phyloP scores from a whole-genome alignment of 2,888 invertebrate species.

The Salticus scenicus region DNA sequence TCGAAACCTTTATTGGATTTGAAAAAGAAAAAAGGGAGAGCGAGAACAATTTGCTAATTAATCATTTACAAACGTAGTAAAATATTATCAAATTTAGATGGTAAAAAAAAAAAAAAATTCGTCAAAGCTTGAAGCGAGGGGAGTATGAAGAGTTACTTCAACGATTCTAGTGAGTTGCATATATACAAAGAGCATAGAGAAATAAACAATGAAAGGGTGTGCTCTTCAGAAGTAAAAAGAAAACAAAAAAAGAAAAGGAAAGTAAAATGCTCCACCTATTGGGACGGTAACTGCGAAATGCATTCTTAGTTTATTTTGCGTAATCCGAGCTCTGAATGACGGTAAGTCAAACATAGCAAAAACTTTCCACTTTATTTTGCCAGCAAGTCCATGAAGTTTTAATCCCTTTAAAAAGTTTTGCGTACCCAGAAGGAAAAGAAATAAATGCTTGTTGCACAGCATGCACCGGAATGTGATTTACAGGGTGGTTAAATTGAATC shows the following conservation, averaged over 20 bases:
- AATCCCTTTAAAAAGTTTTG: neutral
- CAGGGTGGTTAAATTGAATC: neutral
- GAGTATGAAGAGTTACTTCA: no score
- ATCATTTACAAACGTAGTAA: no score
- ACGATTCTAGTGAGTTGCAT: no score
- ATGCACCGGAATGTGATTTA: neutral
- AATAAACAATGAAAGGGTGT: slow-evolving; percentile 36
- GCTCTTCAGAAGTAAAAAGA: no score
- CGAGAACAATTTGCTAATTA: no score
- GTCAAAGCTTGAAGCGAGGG: no score
- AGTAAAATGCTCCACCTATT: slow-evolving; percentile 17
- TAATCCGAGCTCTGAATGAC: slow-evolving; percentile 48
- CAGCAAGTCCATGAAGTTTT: slow-evolving; percentile 10
- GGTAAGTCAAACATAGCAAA: slow-evolving; percentile 53
- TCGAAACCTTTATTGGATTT: no score
- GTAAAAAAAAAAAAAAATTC: no score
- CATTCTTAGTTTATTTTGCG: slow-evolving; percentile 23
- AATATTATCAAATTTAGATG: no score
- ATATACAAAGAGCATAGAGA: neutral
- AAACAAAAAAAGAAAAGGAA: slow-evolving; percentile 15
- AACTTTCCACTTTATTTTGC: neutral
- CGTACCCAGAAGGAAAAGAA: neutral
- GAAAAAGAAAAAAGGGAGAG: no score
- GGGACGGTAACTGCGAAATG: slow-evolving; percentile 6
- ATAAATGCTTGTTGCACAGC: neutral